Base-by-base conservation (phyloP, 2,113 vertebrate genomes). In the Terrapene triunguis region DNA sequence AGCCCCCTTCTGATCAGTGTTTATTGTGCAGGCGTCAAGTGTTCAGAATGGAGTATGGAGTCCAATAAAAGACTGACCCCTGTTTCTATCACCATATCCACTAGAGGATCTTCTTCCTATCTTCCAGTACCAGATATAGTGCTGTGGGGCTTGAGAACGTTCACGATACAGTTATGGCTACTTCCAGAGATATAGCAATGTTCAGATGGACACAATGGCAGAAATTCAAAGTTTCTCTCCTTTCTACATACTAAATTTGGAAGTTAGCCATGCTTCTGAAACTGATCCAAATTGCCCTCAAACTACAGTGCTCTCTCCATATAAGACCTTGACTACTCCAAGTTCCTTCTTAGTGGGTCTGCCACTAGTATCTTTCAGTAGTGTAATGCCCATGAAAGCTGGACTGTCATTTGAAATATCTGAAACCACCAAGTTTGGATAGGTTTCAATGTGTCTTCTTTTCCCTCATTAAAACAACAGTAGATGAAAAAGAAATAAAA, bases 401-500 rank as follows among this genome's bases (percentile, higher is more conserved):
- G 38, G n/a, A 3, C 2, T 80, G 42, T 47, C 16, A 2, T 29
- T 57, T 80, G 35, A 50, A 85, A 65, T 4, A 4, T 51, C 16
- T 32, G 84, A 89, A 78, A 4, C 1, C 0, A 89, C 50, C 19
- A 84, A 47, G 12, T 10, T 69, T 76, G 50, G 3, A 12, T 38
- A 1, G 42, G 90, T 90, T 47, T 47, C 92, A 95, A 74, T 84
- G 51, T 76, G 4, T 84, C 69, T 91, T 95, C 69, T 74, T 44
- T 62, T 38, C 5, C 14, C 84, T 89, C 88, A 90, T 91, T 91
- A 82, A 83, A 97, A 54, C 14, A 94, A 29, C 35, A 89, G 35
- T 87, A 86, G 38, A 54, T 87, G 22, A 47, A 86, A 69, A 91
- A 90, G 21, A 88, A 89, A 32, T 81, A 82, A 76, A 12, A 82